Evolutionary conservation across 2,113 vertebrate genomes (phyloP), one percentile per base, ranked within the genome.

Genomic region (Megaptera novaeangliae): DNA sequence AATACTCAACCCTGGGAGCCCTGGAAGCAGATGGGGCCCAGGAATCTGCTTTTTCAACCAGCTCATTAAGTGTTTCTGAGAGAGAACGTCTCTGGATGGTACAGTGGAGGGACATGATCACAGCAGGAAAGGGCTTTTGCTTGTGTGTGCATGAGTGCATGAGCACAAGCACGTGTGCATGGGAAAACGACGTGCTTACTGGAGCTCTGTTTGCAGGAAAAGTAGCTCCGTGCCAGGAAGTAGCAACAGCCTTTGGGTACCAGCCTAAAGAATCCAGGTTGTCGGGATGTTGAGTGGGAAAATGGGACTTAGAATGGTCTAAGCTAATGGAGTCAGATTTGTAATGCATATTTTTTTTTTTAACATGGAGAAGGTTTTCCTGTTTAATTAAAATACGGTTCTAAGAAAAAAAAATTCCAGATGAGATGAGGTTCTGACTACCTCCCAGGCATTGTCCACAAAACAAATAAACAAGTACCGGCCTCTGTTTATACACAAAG

Each of bases 21-120:
- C 36, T 29, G 1, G 34, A 15, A 25, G 18, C 14, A 12, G 12
- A 20, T 0, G 12, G 11, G 14, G 13, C 34, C 21, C 21, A 4
- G 18, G 59, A 5, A n/a, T 34, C 31, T 23, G 18, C 59, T 4
- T 21, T 17, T 36, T 41, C 27, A 13, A 8, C 39, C 4, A 44
- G 78, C 34, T 39, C 31, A 1, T 46, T 34, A 14, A 31, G 14
- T 34, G 21, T 20, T 55, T 34, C 23, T 23, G 41, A 31, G 36
- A 64, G 39, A 92, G 14, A 6, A 12, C 41, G 17, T 29, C n/a
- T 29, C 57, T 34, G 66, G 21, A 0, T 3, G 2, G 12, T 4
- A 5, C 6, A 15, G 52, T 15, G 49, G 8, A 6, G 6, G 23
- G 13, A 61, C 15, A 2, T 3, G 1, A 8, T 44, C 23, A 7